phyloP scores from a whole-genome alignment of 2,888 invertebrate species.

The Amiota mariae region DNA sequence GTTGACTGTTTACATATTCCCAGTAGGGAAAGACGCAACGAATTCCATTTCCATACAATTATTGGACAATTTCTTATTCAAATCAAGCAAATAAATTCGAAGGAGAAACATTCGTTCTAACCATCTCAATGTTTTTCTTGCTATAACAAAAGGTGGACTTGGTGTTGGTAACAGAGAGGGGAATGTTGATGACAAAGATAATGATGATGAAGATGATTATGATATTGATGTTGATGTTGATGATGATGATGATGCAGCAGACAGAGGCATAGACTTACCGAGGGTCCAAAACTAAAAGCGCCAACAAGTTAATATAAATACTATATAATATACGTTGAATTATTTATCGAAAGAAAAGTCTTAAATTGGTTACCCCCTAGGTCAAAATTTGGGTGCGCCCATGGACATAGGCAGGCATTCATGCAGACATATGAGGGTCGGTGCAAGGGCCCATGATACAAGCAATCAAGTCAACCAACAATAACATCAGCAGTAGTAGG shows the following conservation, averaged over 20 bases:
- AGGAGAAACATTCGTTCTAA: not conserved
- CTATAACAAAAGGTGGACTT: constrained; percentile 33
- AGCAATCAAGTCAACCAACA: constrained; percentile 47
- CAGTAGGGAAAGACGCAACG: constrained; percentile 25
- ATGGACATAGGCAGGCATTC: constrained; percentile 10
- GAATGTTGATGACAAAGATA: not conserved
- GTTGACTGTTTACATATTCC: not conserved
- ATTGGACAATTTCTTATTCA: constrained; percentile 53
- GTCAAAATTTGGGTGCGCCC: not conserved
- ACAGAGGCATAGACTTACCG: too few relatives aligned
- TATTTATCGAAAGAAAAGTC: too few relatives aligned
- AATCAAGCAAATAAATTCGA: constrained; percentile 45
- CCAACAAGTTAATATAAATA: too few relatives aligned
- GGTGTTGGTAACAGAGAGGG: not conserved
- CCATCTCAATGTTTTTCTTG: constrained; percentile 25
- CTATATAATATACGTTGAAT: too few relatives aligned
- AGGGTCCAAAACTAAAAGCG: too few relatives aligned
- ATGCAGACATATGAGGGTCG: too few relatives aligned
- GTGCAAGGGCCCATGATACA: constrained; percentile 46
- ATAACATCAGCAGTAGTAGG: constrained; percentile 25
- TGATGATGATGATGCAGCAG: too few relatives aligned
- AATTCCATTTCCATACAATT: constrained; percentile 63
- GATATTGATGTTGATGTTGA: not conserved
- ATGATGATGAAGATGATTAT: not conserved
- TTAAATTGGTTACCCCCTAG: too few relatives aligned